Evolutionary conservation across 2,888 invertebrate genomes (phyloP), one percentile per base, ranked within the genome.

Genomic region (Dromius quadrimaculatus): DNA sequence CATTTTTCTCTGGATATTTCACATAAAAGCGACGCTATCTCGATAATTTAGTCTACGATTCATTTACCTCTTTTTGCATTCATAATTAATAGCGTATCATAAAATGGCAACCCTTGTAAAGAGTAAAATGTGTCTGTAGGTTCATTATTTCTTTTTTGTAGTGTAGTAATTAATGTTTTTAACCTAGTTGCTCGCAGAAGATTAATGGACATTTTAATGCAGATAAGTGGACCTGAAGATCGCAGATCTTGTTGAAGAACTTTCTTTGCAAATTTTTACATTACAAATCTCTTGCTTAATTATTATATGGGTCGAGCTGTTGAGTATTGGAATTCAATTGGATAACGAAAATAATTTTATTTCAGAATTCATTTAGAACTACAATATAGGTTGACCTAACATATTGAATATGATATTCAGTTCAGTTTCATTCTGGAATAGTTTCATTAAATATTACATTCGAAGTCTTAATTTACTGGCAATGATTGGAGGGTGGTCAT

Each of bases 131-230:
- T 63, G 38, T 57, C 41, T 17, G 54, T 36, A 22, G 13, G 13
- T 54, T 66, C 54, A 57, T 66, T 66, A 66, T 66, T 41, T 38
- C 57, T 57, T 57, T 57, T 57, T 57, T 57, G 11, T 54, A 57
- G 54, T 54, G 54, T 50, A 66, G 57, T 66, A 66, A 66, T 66
- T 66, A 66, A 66, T 66, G 66, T 66, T 41, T 66, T 66, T 66
- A 66, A 66, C 66, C 66, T 23, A 66, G 54, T 54, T 66, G 57
- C 54, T 19, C 22, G 15, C 63, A 22, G 38, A 17, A 66, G 66
- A 66, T 66, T 66, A 54, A 66, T 66, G 41, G 54, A 36, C 22
- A 66, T 66, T 66, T 66, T 66, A 66, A 66, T 66, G 41, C 38
- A 41, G 66, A 66, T 66, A 66, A 57, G 66, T 54, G 22, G 28